Base-by-base conservation (phyloP, 2,113 vertebrate species). In the Coturnix japonica region DNA sequence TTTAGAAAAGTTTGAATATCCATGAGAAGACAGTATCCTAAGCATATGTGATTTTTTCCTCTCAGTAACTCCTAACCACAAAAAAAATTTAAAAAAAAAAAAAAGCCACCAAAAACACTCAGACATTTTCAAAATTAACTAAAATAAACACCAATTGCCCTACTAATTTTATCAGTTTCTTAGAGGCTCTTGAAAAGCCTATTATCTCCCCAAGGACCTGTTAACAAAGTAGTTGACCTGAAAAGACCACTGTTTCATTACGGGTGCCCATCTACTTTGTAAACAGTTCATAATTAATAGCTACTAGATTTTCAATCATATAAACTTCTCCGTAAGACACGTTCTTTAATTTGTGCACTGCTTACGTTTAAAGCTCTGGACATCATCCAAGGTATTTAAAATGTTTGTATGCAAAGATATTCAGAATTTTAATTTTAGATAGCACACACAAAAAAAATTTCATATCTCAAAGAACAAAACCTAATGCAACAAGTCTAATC, bases 111-210 rank as follows among this genome's bases (percentile, higher is more conserved):
- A 44, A 21, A 46, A 75, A 56, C 6, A 0, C 4, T 21, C 9
- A 89, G 47, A 63, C 12, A 61, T 23, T 83, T 90, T 47, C 11
- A 85, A 91, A 66, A 87, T 63, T 26, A 87, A 43, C 28, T 87
- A 56, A 67, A 75, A 28, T 23, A 80, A 87, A 76, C 33, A 83
- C 35, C 15, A 65, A 31, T 44, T 74, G 80, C 8, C 18, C 28
- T 66, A n/a, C 33, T 88, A 88, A 90, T 81, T 78, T 31, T 15
- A 65, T 91, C 57, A 91, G 57, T 33, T 72, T 84, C 83, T 86
- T 66, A 88, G 4, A 76, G 49, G 83, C 21, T 84, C 93, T 78
- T 83, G 31, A 61, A 21, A 94, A 95, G 70, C 54, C 47, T 78
- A 74, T 94, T 91, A 83, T 63, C 76, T 72, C 69, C 46, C 25